These are phyloP conservation scores for Cordilura impudica DNA, from an alignment of 2,888 invertebrate species.

Conservation along the genomic window DNA sequence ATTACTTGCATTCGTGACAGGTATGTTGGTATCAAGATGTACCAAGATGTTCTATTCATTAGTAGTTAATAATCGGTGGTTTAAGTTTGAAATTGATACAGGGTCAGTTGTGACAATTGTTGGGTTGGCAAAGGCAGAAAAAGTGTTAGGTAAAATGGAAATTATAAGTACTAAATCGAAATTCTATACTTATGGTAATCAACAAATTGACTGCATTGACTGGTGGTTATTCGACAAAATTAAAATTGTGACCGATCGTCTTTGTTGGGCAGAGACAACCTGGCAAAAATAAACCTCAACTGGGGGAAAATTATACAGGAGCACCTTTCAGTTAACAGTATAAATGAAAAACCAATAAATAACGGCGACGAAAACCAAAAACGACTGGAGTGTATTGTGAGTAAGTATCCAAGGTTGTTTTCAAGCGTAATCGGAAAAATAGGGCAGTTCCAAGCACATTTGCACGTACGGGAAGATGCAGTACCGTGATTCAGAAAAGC, in stretches of 20 bases:
- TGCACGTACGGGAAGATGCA: no score
- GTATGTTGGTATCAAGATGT: slow-evolving; percentile 36
- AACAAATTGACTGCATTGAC: not conserved
- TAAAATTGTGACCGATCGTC: slow-evolving; percentile 39
- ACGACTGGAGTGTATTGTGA: no score
- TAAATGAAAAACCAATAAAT: not conserved
- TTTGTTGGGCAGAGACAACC: slow-evolving; percentile 56
- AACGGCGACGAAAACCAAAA: not conserved
- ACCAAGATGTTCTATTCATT: slow-evolving; percentile 23
- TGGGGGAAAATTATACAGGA: slow-evolving; percentile 27
- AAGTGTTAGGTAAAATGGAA: slow-evolving; percentile 25
- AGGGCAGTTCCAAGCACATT: no score
- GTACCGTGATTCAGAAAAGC: slow-evolving; percentile 64
- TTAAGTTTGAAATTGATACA: slow-evolving; percentile 48
- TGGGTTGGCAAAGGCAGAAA: slow-evolving; percentile 14
- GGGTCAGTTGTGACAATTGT: slow-evolving; percentile 37
- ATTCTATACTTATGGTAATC: no score
- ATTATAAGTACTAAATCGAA: no score
- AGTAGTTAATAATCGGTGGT: slow-evolving; percentile 33
- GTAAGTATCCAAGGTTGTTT: no score
- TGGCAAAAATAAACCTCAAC: slow-evolving; percentile 44
- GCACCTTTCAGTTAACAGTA: not conserved
- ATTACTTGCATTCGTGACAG: not conserved
- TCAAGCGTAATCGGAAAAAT: no score
- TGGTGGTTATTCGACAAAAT: not conserved